Evolutionary conservation across 1,140 invertebrate genomes (phyloP).

Genomic region (Helicoverpa zea): DNA sequence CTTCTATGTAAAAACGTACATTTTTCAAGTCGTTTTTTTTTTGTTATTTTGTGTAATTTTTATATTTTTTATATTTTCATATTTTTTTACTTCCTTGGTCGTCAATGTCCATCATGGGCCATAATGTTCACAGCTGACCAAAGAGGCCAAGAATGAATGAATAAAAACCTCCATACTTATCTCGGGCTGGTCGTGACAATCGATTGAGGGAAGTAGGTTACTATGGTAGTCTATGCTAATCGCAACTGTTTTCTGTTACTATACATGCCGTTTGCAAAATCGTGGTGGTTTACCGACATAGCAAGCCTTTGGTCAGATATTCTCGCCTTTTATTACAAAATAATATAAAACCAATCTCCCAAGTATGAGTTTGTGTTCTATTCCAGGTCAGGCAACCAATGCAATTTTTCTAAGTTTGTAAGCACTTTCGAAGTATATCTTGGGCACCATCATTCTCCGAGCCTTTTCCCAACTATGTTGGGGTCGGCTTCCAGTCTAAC

Average conservation of each 20-base stretch:
- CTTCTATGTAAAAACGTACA: too few species aligned
- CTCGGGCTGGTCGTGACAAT: slow-evolving; percentile 30
- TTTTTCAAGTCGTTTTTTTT: too few species aligned
- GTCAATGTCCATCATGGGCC: not conserved
- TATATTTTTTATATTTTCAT: too few species aligned
- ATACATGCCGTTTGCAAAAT: slow-evolving; percentile 16
- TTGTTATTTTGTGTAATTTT: too few species aligned
- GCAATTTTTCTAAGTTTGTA: too few species aligned
- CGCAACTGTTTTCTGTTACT: slow-evolving; percentile 28
- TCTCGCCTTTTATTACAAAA: not conserved
- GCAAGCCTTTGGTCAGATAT: not conserved
- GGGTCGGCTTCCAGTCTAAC: too few species aligned
- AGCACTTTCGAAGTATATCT: too few species aligned
- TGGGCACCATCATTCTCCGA: too few species aligned
- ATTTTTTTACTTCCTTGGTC: too few species aligned
- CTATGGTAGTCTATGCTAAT: slow-evolving; percentile 30
- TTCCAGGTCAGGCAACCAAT: too few species aligned
- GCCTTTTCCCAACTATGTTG: too few species aligned
- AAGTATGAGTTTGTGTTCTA: too few species aligned
- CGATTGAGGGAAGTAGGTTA: slow-evolving; percentile 31
- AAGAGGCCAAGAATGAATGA: slow-evolving; percentile 13
- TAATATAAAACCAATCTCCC: not conserved
- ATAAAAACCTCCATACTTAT: slow-evolving; percentile 30
- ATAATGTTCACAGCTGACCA: not conserved
- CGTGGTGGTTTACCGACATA: slow-evolving; percentile 14